Evolutionary conservation across 2,113 vertebrate genomes (phyloP), one percentile per base, ranked within the genome.

Genomic region (Megalops atlanticus): DNA sequence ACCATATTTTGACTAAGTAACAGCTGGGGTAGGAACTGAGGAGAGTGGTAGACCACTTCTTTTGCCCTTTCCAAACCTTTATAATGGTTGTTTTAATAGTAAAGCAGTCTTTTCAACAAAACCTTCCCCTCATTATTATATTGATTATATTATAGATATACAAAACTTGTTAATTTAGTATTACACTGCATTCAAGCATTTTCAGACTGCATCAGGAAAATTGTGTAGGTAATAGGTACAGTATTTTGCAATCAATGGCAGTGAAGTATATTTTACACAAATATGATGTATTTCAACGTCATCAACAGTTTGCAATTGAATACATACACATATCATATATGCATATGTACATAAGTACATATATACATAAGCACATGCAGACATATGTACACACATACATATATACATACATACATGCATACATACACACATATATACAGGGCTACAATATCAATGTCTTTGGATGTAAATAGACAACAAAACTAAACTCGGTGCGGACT

Each of bases 401-500:
- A 49, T 49, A 16, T 49, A 49, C 45, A 49, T 49, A 16, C 45
- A 8, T 54, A 14, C 15, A 18, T 54, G 49, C 24, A 18, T 54
- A 54, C 24, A 18, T 54, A 24, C 15, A 54, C 49, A 54, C 15
- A 73, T 73, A 73, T 38, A 73, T 39, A 7, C 36, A 72, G 71
- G 58, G n/a, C 58, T 64, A 10, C 24, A 31, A 64, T 64, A 71
- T 47, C 47, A 71, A 38, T 73, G 40, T 41, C 64, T 79, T 79
- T 47, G n/a, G 58, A 64, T 64, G 58, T 64, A n/a, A 64, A 31
- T 64, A 64, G 21, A 64, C 35, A 52, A 40, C 54, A n/a, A 41
- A 31, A 43, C 64, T 79, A 77, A 35, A 77, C 49, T 77, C 47
- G 38, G 49, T 38, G 43, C 33, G 64, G 47, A 79, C 41, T 72